Percentiles rank a stretch among this genome's conserved stretches.
phyloP scores from a whole-genome alignment of 2,797 vertebrate genomes.

The Anabas testudineus region DNA sequence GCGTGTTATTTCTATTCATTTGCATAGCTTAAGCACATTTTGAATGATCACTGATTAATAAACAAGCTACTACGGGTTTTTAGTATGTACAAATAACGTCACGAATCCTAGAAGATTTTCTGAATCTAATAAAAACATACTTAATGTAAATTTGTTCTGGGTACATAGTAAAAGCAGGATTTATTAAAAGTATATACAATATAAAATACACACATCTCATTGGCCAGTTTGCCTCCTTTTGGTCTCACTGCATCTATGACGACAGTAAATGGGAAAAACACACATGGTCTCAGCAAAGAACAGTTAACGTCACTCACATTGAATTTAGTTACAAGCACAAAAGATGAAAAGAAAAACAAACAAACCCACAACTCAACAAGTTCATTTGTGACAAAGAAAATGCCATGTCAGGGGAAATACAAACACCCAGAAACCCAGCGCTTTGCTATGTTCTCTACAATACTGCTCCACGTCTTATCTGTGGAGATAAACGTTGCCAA shows the following conservation, averaged over 20 bases:
- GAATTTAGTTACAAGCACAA: constrained; percentile 32
- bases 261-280: not conserved
- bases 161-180: constrained; percentile 17
- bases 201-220: constrained; percentile 39
- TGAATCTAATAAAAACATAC: constrained; percentile 9
- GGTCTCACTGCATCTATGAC: constrained; percentile 53
- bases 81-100: constrained; percentile 40
- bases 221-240: constrained; percentile 47
- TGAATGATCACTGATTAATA: constrained; percentile 45
- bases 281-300: constrained; percentile 11
- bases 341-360: constrained; percentile 39
- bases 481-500: constrained; percentile 43
- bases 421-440: constrained; percentile 16
- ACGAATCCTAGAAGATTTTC: constrained; percentile 29
- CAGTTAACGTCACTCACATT: constrained; percentile 10
- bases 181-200: constrained; percentile 46
- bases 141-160: constrained; percentile 44
- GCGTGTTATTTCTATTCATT: constrained; percentile 22
- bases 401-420: not conserved
- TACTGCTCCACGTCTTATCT: constrained; percentile 62
- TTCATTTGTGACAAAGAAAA: constrained; percentile 21
- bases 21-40: constrained; percentile 48
- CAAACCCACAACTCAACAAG: constrained; percentile 9
- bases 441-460: constrained; percentile 36
- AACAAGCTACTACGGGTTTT: constrained; percentile 32